These are phyloP conservation scores for Diphyllodes magnificus DNA, from an alignment of 2,113 vertebrate genomes.

Conservation along the genomic window DNA sequence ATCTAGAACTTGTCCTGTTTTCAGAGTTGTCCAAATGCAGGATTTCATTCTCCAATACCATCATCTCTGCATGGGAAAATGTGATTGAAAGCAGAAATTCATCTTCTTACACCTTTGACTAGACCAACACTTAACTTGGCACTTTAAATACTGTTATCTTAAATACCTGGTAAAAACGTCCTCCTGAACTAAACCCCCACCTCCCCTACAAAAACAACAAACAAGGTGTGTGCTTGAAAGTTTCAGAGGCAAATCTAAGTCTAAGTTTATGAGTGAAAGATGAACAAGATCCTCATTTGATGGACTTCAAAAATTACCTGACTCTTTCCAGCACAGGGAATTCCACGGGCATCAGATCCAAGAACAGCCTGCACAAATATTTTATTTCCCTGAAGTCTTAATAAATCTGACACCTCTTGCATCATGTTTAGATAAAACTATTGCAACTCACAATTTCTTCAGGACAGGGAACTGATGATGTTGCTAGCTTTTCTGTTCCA, in stretches of 20 bases:
- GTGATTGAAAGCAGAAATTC: neutral
- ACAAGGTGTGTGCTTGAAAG: neutral
- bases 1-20: neutral
- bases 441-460: neutral
- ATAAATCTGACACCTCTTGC: neutral
- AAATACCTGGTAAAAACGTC: neutral
- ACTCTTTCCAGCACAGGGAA: neutral
- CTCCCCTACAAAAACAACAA: neutral
- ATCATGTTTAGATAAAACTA: neutral
- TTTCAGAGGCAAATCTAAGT: neutral
- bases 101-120: neutral
- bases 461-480: neutral
- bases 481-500: neutral
- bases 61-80: neutral
- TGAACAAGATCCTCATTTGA: neutral
- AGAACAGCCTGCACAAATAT: neutral
- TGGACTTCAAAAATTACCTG: neutral
- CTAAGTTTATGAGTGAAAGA: neutral
- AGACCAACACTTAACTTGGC: neutral
- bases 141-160: neutral
- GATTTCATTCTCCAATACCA: neutral
- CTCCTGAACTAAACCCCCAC: neutral
- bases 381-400: neutral
- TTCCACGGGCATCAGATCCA: neutral
- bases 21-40: neutral